Conservation (phyloP, 2,113 vertebrate species). For the Ammodytes dubius region DNA sequence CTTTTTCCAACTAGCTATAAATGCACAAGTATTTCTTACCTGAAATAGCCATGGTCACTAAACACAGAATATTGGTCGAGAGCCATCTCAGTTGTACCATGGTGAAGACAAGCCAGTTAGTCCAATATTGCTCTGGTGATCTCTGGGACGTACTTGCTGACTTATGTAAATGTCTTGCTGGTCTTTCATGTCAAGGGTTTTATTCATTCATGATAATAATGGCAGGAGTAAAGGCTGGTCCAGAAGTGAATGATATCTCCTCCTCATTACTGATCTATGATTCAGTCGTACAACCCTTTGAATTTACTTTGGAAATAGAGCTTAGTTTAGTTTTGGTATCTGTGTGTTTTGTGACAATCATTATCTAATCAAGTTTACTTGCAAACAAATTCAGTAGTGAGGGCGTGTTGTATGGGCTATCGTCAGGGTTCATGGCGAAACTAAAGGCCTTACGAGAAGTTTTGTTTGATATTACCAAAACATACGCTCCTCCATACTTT, state of each 20-base stretch:
- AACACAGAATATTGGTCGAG: conserved; percentile 25
- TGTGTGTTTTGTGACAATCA: not conserved
- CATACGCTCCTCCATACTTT: no score
- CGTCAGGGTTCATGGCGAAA: not conserved
- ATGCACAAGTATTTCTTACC: conserved; percentile 38
- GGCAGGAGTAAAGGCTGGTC: conserved; percentile 48
- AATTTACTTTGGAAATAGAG: conserved; percentile 40
- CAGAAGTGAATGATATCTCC: conserved; percentile 36
- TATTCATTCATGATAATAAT: conserved; percentile 29
- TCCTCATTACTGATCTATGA: conserved; percentile 7
- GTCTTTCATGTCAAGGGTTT: conserved; percentile 30
- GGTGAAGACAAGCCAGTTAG: conserved; percentile 5
- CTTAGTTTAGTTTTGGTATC: conserved; percentile 23
- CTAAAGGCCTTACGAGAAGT: conserved; percentile 7
- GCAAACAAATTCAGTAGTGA: not conserved
- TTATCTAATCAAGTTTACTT: conserved; percentile 28
- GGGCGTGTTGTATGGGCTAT: not conserved
- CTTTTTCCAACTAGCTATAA: not conserved
- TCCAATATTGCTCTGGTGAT: not conserved
- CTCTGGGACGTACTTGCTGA: not conserved
- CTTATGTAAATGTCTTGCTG: conserved; percentile 2
- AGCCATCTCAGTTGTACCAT: conserved; percentile 38
- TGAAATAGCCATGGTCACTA: conserved; percentile 17
- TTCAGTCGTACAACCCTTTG: conserved; percentile 19
- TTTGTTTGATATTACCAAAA: no score